A percentile compares a stretch with the other conserved stretches of the same genome.
Conservation (phyloP, 2,888 invertebrate species). For the Orthosia incerta region DNA sequence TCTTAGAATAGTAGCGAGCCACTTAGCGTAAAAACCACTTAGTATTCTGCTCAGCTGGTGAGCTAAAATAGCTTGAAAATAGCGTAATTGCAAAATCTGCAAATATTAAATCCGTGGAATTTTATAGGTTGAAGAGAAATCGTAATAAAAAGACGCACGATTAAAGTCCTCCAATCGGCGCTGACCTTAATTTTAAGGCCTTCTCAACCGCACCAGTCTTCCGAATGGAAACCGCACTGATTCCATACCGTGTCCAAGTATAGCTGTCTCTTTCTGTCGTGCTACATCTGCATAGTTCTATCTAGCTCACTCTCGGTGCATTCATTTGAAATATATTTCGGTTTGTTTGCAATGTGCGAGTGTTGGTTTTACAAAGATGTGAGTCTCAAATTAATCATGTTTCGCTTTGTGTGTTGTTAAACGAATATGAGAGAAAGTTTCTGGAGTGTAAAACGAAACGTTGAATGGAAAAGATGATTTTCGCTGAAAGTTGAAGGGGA, state of each 20-base stretch:
- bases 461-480: slow-evolving; percentile 56
- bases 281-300: slow-evolving; percentile 26
- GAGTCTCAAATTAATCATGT: slow-evolving; percentile 60
- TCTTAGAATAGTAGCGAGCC: slow-evolving; percentile 40
- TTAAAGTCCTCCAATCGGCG: slow-evolving; percentile 50
- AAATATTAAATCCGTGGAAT: slow-evolving; percentile 27
- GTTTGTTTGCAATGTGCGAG: slow-evolving; percentile 60
- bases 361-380: slow-evolving; percentile 55
- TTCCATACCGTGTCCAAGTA: slow-evolving; percentile 63
- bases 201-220: slow-evolving; percentile 69
- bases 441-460: slow-evolving; percentile 45
- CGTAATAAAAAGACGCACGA: slow-evolving; percentile 45
- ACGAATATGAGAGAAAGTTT: slow-evolving; percentile 51
- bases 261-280: slow-evolving; percentile 52
- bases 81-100: slow-evolving; percentile 30
- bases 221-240: slow-evolving; percentile 72
- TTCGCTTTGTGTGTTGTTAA: slow-evolving; percentile 55
- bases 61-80: slow-evolving; percentile 42
- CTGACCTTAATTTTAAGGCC: slow-evolving; percentile 64
- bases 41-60: slow-evolving; percentile 38
- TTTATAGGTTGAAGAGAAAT: slow-evolving; percentile 24
- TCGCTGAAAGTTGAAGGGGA: slow-evolving; percentile 30
- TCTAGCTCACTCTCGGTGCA: slow-evolving; percentile 55
- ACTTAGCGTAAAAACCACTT: slow-evolving; percentile 51
- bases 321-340: slow-evolving; percentile 61